Conservation (phyloP, 2,888 invertebrate species). For the Hermaeophaga mercurialis region DNA sequence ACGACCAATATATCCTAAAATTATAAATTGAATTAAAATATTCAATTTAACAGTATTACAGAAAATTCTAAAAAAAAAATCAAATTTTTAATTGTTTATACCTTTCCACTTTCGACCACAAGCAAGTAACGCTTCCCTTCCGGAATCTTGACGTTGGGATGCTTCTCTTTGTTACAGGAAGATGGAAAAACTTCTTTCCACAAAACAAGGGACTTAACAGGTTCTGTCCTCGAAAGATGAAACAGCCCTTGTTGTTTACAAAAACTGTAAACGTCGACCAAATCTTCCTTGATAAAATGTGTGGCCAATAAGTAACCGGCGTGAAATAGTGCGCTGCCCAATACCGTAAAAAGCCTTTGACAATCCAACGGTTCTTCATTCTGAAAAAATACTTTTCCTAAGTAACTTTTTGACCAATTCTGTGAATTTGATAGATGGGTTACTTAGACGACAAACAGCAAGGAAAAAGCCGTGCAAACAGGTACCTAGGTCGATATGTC, state of each 20-base stretch:
- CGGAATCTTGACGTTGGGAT: constrained; percentile 58
- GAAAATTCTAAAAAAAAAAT: no score
- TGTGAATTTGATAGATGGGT: no score
- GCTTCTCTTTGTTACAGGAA: constrained; percentile 55
- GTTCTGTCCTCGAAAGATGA: constrained; percentile 68
- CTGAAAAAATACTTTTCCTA: no score
- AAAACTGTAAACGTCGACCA: constrained; percentile 76
- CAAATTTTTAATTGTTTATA: constrained; percentile 32
- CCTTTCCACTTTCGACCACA: constrained; percentile 71
- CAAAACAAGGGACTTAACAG: constrained; percentile 72
- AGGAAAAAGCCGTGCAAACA: no score
- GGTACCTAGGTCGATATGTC: no score
- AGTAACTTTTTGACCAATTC: no score
- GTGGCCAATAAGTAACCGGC: constrained; percentile 76
- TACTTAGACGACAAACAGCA: no score
- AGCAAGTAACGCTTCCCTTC: constrained; percentile 75
- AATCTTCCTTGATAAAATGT: constrained; percentile 76
- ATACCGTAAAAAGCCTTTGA: constrained; percentile 68
- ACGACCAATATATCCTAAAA: constrained; percentile 69
- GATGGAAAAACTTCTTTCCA: constrained; percentile 77
- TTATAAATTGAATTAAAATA: constrained; percentile 1
- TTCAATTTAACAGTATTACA: no score
- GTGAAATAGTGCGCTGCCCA: constrained; percentile 61
- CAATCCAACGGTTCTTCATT: constrained; percentile 78
- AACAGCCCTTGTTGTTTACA: constrained; percentile 77